Percentiles rank a stretch among this genome's conserved stretches.
These are phyloP conservation scores for Baccha elongata DNA, from an alignment of 2,888 invertebrate species.

Conservation along the genomic window DNA sequence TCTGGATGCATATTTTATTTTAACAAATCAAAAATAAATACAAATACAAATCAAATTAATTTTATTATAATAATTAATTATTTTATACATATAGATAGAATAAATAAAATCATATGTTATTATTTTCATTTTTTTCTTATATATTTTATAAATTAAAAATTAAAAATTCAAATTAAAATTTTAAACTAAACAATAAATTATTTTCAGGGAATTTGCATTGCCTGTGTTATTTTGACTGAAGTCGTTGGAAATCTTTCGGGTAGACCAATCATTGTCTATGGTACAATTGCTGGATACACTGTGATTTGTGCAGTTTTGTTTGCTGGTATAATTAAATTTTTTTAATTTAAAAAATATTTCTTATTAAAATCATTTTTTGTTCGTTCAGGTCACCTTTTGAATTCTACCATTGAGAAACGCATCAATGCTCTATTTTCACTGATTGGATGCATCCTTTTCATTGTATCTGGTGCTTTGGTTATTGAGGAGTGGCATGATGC, in stretches of 20 bases:
- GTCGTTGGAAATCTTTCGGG: conserved; percentile 75
- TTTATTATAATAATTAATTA: no score
- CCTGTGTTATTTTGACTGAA: conserved; percentile 79
- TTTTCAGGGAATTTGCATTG: conserved; percentile 79
- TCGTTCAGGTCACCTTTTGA: conserved; percentile 79
- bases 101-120: no score
- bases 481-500: conserved; percentile 80
- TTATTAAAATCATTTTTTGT: no score
- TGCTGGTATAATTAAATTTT: conserved; percentile 75
- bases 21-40: background rate
- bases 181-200: background rate
- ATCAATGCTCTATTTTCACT: conserved; percentile 79
- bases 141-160: conserved; percentile 1
- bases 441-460: conserved; percentile 79
- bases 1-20: conserved; percentile 71
- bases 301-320: conserved; percentile 79
- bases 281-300: conserved; percentile 80
- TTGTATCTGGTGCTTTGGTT: conserved; percentile 80
- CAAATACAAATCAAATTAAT: no score
- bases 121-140: background rate
- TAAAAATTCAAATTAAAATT: background rate
- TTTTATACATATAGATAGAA: no score
- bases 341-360: no score
- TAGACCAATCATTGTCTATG: conserved; percentile 78
- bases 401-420: conserved; percentile 80